Base-by-base conservation (phyloP, 2,888 invertebrate genomes). In the Nomada goodeniana region DNA sequence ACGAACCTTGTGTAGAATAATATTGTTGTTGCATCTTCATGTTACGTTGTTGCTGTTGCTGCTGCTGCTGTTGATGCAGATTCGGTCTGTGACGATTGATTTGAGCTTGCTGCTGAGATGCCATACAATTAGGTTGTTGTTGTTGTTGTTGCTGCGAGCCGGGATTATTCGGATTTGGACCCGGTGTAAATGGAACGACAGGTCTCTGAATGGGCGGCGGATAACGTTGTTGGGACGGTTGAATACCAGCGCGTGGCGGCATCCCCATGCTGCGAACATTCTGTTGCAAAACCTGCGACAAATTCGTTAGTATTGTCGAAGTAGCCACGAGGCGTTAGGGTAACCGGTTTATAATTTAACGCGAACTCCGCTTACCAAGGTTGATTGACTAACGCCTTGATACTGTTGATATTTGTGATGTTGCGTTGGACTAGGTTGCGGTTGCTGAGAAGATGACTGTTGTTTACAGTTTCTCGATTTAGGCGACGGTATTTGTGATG, bases 401-500 rank as follows among this genome's bases (percentile, higher is more conserved):
- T 95, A 95, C 83, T 94, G 94, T 81, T 93, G 94, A 86, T 94
- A 95, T 88, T 95, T 95, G 87, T 95, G 95, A 88, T 95, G 95
- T 88, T 95, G 95, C 13, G 95, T 95, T 9, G 95, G 95, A 89
- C 95, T 95, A 79, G 95, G 95, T 85, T 95, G 95, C 20, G 95
- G 95, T 80, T 95, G 95, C 84, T 93, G 94, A n/a, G 93, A 92
- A 47, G 93, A 90, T 10, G 93, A 89, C 70, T 94, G 95, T 85
- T 95, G 95, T 86, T 95, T 95, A 85, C 93, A 94, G 80, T 94
- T 94, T 89, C 95, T 94, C 55, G 95, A 95, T 91, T 95, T 95
- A 67, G 95, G 95, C n/a, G 95, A 95, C 69, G 95, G 94, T 89
- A 95, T 95, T 92, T 95, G 95, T 47, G 95, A 93, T 55, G 94